Conservation (phyloP, 2,113 vertebrate species). For the Heterotilapia buettikoferi region DNA sequence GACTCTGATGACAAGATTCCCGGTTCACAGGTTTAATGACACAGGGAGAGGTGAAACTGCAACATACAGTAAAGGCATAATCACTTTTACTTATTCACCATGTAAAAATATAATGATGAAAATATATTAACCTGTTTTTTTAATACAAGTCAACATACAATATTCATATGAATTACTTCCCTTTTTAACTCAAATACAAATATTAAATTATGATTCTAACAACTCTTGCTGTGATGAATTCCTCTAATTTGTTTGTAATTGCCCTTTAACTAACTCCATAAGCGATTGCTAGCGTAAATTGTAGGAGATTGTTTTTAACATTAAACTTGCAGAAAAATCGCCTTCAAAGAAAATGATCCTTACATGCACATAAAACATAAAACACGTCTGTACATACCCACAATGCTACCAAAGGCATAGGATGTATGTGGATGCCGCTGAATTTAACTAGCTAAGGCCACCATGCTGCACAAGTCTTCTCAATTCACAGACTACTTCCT, state of each 20-base stretch:
- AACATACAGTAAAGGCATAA: neutral
- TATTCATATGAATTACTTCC: rapidly evolving
- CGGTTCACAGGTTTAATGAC: neutral
- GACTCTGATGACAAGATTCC: neutral
- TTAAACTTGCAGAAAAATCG: neutral
- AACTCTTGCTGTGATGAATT: neutral
- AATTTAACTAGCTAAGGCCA: neutral
- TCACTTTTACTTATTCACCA: neutral
- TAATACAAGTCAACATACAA: neutral
- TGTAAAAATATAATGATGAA: neutral
- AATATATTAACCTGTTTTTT: neutral
- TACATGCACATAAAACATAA: neutral
- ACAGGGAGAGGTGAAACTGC: neutral
- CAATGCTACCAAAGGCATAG: neutral
- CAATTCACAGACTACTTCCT: too few species aligned
- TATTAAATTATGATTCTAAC: neutral
- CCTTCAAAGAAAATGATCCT: neutral
- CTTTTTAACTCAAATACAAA: neutral
- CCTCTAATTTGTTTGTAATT: neutral
- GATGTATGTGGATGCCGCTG: neutral
- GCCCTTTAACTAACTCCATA: neutral
- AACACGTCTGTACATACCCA: neutral
- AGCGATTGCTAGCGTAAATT: rapidly evolving
- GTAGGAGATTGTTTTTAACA: neutral
- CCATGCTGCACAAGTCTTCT: neutral